These are phyloP conservation scores for Altica lythri DNA, from an alignment of 2,888 invertebrate species.

Conservation along the genomic window DNA sequence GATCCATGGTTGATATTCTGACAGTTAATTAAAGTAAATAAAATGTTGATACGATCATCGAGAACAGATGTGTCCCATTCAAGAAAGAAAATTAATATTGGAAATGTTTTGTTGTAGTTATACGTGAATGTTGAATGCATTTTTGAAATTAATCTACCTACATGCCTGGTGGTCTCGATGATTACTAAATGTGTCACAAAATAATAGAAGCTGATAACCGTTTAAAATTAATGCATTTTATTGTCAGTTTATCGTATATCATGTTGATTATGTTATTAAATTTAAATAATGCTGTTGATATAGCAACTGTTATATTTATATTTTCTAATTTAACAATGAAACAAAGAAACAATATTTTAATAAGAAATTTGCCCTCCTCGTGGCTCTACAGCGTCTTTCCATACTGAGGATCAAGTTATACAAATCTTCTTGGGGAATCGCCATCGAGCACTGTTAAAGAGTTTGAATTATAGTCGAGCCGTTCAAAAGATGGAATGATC, in stretches of 20 bases:
- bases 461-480: too few species aligned
- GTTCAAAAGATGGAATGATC: too few species aligned
- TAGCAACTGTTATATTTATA: constrained; percentile 1
- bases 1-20: constrained; percentile 21
- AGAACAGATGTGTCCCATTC: constrained; percentile 28
- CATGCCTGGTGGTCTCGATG: constrained; percentile 18
- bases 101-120: constrained; percentile 23
- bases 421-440: too few species aligned
- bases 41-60: constrained; percentile 29
- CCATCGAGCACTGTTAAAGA: too few species aligned
- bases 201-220: constrained; percentile 15
- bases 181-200: constrained; percentile 8
- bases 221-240: constrained; percentile 14
- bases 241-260: not conserved
- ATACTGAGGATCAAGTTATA: too few species aligned
- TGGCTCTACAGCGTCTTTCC: too few species aligned
- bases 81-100: constrained; percentile 27
- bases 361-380: too few species aligned
- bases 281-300: not conserved
- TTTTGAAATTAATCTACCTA: constrained; percentile 19
- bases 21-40: constrained; percentile 33
- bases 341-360: too few species aligned
- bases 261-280: constrained; percentile 1
- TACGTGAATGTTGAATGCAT: constrained; percentile 18
- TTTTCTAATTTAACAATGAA: too few species aligned